Conservation (phyloP, 64 coral and sea anemone genomes). For the Stichodactyla helianthus region DNA sequence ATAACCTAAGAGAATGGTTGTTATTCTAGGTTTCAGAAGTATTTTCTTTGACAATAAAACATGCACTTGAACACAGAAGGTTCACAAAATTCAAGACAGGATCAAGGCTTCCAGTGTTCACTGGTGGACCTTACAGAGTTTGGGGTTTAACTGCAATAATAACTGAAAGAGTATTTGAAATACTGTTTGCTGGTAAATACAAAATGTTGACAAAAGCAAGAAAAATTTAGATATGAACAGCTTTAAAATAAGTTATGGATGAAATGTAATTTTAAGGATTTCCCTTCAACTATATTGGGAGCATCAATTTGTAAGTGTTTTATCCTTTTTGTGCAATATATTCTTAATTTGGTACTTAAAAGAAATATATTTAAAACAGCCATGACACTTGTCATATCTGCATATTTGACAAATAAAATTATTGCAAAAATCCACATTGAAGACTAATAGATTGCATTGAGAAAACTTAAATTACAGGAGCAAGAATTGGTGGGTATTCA, state of each 20-base stretch:
- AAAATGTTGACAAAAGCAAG: conserved; percentile 13
- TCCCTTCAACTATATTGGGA: too few relatives aligned
- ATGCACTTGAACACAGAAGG: conserved; percentile 39
- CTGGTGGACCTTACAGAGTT: conserved; percentile 61
- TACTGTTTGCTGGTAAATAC: conserved; percentile 57
- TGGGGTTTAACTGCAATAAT: conserved; percentile 95
- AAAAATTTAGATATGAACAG: not conserved
- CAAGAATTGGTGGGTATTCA: conserved; percentile 62
- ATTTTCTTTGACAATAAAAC: conserved; percentile 56
- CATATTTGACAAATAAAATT: not conserved
- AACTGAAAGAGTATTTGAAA: conserved; percentile 54
- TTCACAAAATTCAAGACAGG: conserved; percentile 81
- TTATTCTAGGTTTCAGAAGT: conserved; percentile 64
- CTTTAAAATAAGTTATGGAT: too few relatives aligned
- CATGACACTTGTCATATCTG: not conserved
- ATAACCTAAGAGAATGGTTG: not conserved
- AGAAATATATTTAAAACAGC: conserved; percentile 1
- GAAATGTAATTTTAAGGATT: too few relatives aligned
- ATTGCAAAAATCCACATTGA: not conserved
- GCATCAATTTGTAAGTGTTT: too few relatives aligned
- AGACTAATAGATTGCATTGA: too few relatives aligned
- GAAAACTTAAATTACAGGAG: not conserved
- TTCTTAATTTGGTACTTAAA: not conserved
- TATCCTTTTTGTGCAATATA: not conserved
- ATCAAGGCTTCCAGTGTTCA: conserved; percentile 65